These are phyloP conservation scores for Pocillopora grandis DNA, from an alignment of 92 coral and sea anemone genomes.

Conservation along the genomic window DNA sequence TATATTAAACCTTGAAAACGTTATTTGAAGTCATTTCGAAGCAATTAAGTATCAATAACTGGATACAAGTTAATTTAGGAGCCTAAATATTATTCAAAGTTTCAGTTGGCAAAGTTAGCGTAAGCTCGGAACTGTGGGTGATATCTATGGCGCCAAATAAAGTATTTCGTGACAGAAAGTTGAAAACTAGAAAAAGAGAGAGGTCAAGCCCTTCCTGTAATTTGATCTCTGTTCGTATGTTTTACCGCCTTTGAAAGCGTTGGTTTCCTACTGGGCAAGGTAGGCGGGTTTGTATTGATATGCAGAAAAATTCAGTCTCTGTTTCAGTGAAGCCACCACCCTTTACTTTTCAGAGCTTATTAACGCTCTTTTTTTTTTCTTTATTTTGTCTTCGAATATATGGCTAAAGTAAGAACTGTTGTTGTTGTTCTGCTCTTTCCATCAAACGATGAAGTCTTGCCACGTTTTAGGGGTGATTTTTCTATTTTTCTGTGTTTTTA, in stretches of 20 bases:
- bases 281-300: background rate
- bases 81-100: background rate
- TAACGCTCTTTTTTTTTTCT: too few species aligned
- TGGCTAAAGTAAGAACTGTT: too few species aligned
- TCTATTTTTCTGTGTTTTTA: too few species aligned
- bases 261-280: background rate
- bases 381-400: too few species aligned
- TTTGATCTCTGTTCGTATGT: conserved; percentile 1
- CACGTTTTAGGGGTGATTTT: too few species aligned
- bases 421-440: too few species aligned
- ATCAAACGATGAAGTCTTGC: too few species aligned
- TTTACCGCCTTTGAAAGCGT: conserved; percentile 2
- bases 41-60: background rate
- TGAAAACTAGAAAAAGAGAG: background rate
- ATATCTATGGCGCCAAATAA: background rate
- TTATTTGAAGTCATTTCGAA: background rate
- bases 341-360: background rate
- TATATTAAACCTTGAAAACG: background rate
- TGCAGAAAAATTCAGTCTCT: background rate
- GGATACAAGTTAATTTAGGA: background rate
- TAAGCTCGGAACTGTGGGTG: background rate
- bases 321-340: background rate
- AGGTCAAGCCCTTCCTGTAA: conserved; percentile 5
- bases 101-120: too few species aligned
- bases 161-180: conserved; percentile 7